These are phyloP conservation scores for Danio jaintianensis DNA, from an alignment of 2,797 vertebrate genomes.

Conservation along the genomic window DNA sequence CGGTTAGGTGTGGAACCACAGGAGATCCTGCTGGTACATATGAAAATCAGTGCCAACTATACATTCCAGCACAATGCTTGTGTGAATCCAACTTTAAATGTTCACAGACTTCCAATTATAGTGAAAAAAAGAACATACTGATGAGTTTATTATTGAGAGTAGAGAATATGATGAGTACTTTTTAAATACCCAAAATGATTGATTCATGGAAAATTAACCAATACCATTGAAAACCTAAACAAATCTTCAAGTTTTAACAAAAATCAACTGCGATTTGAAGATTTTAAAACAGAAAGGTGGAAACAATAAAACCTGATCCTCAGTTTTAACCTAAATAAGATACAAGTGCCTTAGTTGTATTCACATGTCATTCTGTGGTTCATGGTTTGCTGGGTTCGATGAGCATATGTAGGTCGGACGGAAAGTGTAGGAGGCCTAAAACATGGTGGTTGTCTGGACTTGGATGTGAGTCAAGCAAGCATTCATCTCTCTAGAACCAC, in stretches of 20 bases:
- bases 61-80: conserved; percentile 36
- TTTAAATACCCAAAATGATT: neutral
- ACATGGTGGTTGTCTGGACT: conserved; percentile 45
- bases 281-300: neutral
- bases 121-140: neutral
- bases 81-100: conserved; percentile 19
- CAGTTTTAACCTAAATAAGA: neutral
- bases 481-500: conserved; percentile 56
- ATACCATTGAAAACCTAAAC: neutral
- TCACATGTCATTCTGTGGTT: conserved; percentile 2
- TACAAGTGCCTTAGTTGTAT: neutral
- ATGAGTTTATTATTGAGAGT: neutral
- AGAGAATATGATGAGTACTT: neutral
- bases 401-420: conserved; percentile 58
- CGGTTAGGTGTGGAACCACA: conserved; percentile 57
- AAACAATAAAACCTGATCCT: neutral
- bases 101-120: conserved; percentile 16
- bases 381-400: conserved; percentile 13
- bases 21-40: conserved; percentile 68
- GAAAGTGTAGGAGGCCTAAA: conserved; percentile 55
- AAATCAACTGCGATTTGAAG: neutral
- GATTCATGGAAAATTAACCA: neutral
- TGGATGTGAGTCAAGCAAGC: conserved; percentile 48
- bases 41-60: conserved; percentile 67
- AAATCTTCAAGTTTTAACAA: neutral